Evolutionary conservation across 2,113 vertebrate genomes (phyloP), one percentile per base, ranked within the genome.

Genomic region (Macrotus californicus): DNA sequence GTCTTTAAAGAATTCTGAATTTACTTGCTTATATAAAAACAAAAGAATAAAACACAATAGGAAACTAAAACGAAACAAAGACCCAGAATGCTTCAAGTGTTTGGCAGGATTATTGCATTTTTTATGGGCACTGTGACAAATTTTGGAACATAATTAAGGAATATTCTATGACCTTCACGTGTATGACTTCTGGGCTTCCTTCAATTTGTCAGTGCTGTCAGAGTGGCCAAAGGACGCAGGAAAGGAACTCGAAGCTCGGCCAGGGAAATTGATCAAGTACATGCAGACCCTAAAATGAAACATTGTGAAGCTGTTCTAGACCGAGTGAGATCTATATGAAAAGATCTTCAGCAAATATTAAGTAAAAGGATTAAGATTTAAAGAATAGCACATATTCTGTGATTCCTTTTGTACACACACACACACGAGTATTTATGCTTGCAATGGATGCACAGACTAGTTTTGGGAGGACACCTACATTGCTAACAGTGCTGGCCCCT

Each of bases 11-110:
- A 93, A 76, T 87, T 96, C 79, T 92, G 92, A 89, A 91, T 97
- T 96, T 94, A 87, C 22, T 94, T 66, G 18, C 43, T 96, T 93
- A 39, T 92, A 36, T 79, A 92, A 95, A 66, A 64, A 87, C 90
- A 92, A 82, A 87, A 80, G 39, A 52, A 85, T 41, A 95, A 52
- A 94, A 6, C 1, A 89, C 96, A 36, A 46, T 46, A 93, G 34
- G 31, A 94, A 96, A 87, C 34, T 95, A 84, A 94, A 36, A 12
- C 5, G 82, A 87, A 4, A 19, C 48, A 92, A 56, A 48, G 54
- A 76, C 61, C 16, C 66, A 88, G 26, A 93, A 72, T 4, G 48
- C 56, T 81, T 19, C 87, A 85, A 94, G 19, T 39, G 86, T 89
- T 91, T 48, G 96, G 75, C 1, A 0, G 0, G 22, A 6, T 66